phyloP scores from a whole-genome alignment of 2,888 invertebrate species.

The Hydrotaea cyrtoneurina region DNA sequence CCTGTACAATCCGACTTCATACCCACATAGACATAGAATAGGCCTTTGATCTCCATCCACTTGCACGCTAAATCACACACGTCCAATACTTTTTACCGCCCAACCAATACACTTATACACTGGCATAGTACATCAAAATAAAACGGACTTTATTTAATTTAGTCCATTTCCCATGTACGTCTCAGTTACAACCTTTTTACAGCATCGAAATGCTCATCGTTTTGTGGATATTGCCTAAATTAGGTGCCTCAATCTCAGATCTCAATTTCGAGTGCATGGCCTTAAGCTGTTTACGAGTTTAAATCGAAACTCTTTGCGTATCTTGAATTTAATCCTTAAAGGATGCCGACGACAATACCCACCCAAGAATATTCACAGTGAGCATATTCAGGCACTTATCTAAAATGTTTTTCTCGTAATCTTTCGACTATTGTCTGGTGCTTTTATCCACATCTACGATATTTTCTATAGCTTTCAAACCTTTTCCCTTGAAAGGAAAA shows the following conservation, averaged over 20 bases:
- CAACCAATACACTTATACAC: too few relatives aligned
- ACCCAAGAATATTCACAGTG: not conserved
- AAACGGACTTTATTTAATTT: not conserved
- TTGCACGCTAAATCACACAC: too few relatives aligned
- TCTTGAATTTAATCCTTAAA: conserved; percentile 12
- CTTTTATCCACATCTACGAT: not conserved
- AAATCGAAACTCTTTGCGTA: not conserved
- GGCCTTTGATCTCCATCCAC: too few relatives aligned
- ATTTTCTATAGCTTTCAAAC: not conserved
- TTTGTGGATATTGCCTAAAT: not conserved
- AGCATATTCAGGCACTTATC: conserved; percentile 4
- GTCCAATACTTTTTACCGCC: too few relatives aligned
- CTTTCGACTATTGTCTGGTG: not conserved
- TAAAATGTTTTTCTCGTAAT: conserved; percentile 13
- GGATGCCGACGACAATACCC: not conserved
- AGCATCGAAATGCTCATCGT: not conserved
- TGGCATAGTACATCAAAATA: not conserved
- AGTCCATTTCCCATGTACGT: not conserved
- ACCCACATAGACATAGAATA: too few relatives aligned
- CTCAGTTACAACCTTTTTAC: not conserved
- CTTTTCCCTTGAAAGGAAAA: not conserved
- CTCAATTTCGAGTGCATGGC: conserved; percentile 1
- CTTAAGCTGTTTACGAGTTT: not conserved
- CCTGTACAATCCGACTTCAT: too few relatives aligned
- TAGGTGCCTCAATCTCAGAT: conserved; percentile 12